These are phyloP conservation scores for Brachycybe producta DNA, from an alignment of 2,888 invertebrate species.

Conservation along the genomic window DNA sequence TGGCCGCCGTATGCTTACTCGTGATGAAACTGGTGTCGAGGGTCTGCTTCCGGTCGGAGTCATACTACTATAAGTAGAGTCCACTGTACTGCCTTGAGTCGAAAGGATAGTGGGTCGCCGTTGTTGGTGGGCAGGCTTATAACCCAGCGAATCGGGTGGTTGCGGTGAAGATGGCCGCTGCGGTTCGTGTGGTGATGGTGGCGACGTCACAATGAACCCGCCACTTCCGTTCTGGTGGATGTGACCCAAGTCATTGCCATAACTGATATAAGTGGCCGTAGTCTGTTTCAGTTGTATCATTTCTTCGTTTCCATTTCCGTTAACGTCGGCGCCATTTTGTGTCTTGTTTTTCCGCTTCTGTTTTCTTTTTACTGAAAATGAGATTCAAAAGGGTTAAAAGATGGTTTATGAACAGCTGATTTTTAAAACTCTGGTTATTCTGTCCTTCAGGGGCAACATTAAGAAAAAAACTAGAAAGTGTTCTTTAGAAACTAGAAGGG, in stretches of 20 bases:
- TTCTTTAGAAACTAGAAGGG: no score
- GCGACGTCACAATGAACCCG: not conserved
- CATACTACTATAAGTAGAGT: constrained; percentile 17
- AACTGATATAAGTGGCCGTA: constrained; percentile 6
- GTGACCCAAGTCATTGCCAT: constrained; percentile 6
- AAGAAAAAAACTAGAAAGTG: no score
- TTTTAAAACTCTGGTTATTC: no score
- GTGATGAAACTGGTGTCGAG: constrained; percentile 13
- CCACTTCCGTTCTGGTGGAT: not conserved
- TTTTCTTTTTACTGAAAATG: no score
- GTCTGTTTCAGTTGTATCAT: not conserved
- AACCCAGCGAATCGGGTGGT: not conserved
- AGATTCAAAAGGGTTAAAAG: no score
- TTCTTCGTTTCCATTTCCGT: constrained; percentile 2
- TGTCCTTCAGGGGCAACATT: no score
- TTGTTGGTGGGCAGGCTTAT: not conserved
- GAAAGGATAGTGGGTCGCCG: constrained; percentile 5
- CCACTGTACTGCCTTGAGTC: constrained; percentile 12
- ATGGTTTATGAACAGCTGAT: no score
- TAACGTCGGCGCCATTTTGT: not conserved
- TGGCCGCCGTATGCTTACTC: not conserved
- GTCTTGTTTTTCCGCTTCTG: no score
- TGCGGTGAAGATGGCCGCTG: not conserved
- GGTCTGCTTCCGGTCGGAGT: constrained; percentile 16
- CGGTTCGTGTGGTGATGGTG: not conserved